Evolutionary conservation across 2,113 vertebrate genomes (phyloP).

Genomic region (Dicerorhinus sumatrensis): DNA sequence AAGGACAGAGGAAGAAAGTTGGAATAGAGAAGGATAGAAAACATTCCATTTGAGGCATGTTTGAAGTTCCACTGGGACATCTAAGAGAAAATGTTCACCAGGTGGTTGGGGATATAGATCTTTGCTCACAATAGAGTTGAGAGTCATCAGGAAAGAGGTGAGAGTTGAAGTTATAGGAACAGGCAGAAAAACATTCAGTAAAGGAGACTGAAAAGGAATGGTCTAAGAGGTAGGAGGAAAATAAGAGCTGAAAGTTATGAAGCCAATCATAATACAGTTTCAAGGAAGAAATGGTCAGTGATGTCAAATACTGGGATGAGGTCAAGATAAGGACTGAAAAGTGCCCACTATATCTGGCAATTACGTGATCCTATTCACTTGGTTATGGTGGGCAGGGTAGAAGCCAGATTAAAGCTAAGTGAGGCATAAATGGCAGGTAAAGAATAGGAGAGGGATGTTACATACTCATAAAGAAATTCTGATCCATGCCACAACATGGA

Average conservation of each 20-base stretch:
- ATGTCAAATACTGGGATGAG: background rate
- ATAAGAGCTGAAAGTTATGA: background rate
- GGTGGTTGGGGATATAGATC: background rate
- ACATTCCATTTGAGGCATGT: background rate
- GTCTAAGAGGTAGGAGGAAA: background rate
- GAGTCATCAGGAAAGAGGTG: constrained; percentile 9
- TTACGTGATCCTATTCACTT: background rate
- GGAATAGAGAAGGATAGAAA: background rate
- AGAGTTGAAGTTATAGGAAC: background rate
- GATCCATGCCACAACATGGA: background rate
- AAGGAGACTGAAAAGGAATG: background rate
- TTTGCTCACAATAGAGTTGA: background rate
- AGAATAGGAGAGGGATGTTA: background rate
- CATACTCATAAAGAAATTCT: background rate
- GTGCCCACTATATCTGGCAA: background rate
- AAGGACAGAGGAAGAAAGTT: background rate
- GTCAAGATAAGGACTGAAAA: constrained; percentile 29
- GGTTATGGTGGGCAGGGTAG: background rate
- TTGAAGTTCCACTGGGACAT: background rate
- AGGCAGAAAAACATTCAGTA: background rate
- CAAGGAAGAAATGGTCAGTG: background rate
- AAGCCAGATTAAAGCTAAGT: background rate
- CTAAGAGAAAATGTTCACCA: background rate
- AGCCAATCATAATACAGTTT: background rate
- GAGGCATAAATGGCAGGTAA: background rate